Conservation (phyloP, 1,140 invertebrate genomes). For the Zeugodacus cucurbitae region DNA sequence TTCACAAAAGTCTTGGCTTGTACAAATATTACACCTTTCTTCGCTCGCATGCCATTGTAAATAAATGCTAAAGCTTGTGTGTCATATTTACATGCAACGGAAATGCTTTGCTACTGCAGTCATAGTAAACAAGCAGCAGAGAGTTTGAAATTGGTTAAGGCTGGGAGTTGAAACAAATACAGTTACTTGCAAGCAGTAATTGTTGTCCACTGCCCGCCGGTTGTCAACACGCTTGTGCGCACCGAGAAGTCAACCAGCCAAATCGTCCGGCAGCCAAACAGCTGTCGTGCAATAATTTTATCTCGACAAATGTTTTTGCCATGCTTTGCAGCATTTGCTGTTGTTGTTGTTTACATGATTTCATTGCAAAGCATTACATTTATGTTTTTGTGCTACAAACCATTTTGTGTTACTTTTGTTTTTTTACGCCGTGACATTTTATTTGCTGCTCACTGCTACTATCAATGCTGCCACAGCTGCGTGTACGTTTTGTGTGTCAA, state of each 20-base stretch:
- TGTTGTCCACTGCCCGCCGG: background rate
- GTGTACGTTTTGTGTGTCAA: constrained; percentile 9
- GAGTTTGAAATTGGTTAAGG: too few species aligned
- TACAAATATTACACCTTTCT: background rate
- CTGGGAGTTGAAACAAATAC: background rate
- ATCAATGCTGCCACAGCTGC: background rate
- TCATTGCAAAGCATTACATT: background rate
- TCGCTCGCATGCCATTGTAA: background rate
- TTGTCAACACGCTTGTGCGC: background rate
- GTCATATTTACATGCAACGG: background rate
- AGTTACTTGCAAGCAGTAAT: background rate
- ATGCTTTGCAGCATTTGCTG: background rate
- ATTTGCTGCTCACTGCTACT: background rate
- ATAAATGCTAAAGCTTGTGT: background rate
- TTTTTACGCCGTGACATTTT: background rate
- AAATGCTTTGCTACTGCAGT: background rate
- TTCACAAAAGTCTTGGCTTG: background rate
- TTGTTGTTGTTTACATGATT: background rate
- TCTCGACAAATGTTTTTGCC: constrained; percentile 17
- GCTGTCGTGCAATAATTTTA: constrained; percentile 29
- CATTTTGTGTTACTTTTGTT: background rate
- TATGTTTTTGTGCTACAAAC: background rate
- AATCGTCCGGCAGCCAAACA: background rate
- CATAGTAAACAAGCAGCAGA: background rate
- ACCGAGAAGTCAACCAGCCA: background rate